Evolutionary conservation across 2,888 invertebrate genomes (phyloP), one percentile per base, ranked within the genome.

Genomic region (Dioctria linearis): DNA sequence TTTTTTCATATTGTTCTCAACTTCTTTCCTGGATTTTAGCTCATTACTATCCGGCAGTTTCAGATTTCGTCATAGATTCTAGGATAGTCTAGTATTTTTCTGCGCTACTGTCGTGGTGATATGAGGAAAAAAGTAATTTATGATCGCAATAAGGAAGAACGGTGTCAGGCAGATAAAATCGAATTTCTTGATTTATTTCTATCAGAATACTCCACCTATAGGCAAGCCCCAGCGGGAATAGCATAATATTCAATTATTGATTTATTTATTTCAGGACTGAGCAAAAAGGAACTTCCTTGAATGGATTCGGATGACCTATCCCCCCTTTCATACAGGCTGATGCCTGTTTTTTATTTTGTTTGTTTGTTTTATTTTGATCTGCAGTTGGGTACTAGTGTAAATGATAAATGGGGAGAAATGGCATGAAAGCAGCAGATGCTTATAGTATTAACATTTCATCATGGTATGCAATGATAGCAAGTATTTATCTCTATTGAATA

Each of bases 141-240:
- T 75, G 59, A 57, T 59, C 73, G 73, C 37, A 75, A 75, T 75
- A 75, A 75, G 73, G 13, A 59, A 59, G 73, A 75, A 73, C 43
- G 43, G 25, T 75, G 57, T 59, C 25, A 75, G 59, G 59, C 25
- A 75, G 59, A 75, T 75, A 40, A 73, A 51, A 73, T 73, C 42
- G 73, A 43, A 54, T 75, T 59, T 59, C 73, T 75, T 75, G 73
- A 75, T 75, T 75, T 75, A 75, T 75, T 75, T 75, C 73, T 40
- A 57, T 43, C 73, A 75, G 43, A 39, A 43, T 59, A 59, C 59
- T 59, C 42, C 59, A 40, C 40, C 59, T 43, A 25, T 2, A 43
- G 43, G 8, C 57, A 59, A 59, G 13, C 57, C 43, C 40, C 42
- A 25, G 25, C 43, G 42, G 59, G 42, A 42, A 42, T 13, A 5